These are phyloP conservation scores for human DNA, from an alignment of 2,113 vertebrate genomes.

Conservation along the genomic window GRCh38 chr5:77849501-77850000, in stretches of 20 bases:
- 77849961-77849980: constrained; percentile 47
- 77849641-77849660: not conserved
- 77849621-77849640: not conserved
- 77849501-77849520: not conserved
- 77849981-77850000: constrained; percentile 33
- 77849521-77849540: not conserved
- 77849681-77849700: not conserved
- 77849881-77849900: not conserved
- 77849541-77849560: not conserved
- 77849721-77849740: not conserved
- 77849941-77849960: constrained; percentile 52
- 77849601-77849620: not conserved
- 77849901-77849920: constrained; percentile 46
- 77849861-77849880: not conserved
- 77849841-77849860: constrained; percentile 21
- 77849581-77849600: accelerated
- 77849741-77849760: not conserved
- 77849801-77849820: not conserved
- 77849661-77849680: not conserved
- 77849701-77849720: not conserved
- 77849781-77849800: not conserved
- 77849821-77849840: not conserved
- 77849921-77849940: not conserved
- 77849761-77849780: not conserved
- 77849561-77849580: not conserved